Base-by-base conservation (phyloP, 2,888 invertebrate species). In the Fragum whitleyi region DNA sequence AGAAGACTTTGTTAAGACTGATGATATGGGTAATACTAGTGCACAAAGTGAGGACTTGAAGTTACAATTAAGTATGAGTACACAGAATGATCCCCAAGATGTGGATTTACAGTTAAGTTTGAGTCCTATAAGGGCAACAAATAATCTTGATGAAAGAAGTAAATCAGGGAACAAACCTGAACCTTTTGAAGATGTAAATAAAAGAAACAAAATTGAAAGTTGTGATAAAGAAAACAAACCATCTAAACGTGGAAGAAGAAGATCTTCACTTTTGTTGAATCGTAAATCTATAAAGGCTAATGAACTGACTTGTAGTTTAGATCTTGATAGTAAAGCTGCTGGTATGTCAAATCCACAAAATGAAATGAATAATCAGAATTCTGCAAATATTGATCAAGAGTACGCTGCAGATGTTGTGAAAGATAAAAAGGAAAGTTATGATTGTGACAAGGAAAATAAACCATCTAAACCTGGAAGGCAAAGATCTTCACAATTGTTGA, bases 91-190 rank as follows among this genome's bases (percentile, higher is more conserved):
- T 39, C n/a, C n/a, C n/a, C n/a, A n/a, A n/a, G 42, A 65, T 3
- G 39, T 65, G 5, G 21, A 65, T 65, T 23, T 65, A 0, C 42
- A 65, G 2, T 42, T 65, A 65, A 65, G 42, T 42, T 26, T 65
- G 23, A 65, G 65, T 26, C 65, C 65, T 65, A 47, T 47, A 14
- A 47, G 16, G 16, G 16, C 5, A 47, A 47, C 47, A 19, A 16
- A 47, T 3, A 47, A 47, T 47, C 47, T 9, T 19, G 2, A 14
- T 47, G 47, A 14, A 19, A 47, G 2, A 36, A 36, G 32, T n/a
- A 47, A 47, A 47, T n/a, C n/a, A n/a, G 47, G n/a, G 5, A 14
- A 47, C 14, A 47, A 47, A 47, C 5, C 2, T 47, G 47, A 9
- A 36, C 9, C 32, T 36, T 36, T 36, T 36, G 19, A 47, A 3